Evolutionary conservation across 2,797 vertebrate species (phyloP).

Genomic region (Pseudochirops cupreus): DNA sequence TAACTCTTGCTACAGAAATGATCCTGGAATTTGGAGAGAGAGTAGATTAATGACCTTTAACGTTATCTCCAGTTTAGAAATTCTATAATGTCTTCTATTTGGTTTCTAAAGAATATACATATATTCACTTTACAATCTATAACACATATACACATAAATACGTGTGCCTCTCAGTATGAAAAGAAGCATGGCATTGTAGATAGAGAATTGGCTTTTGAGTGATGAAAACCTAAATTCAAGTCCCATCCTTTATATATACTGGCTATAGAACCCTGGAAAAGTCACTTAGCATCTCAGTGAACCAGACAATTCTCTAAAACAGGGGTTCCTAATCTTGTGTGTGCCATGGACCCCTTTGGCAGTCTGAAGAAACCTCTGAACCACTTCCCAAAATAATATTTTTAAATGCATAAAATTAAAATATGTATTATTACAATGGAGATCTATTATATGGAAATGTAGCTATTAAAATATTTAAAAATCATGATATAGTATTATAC

Average conservation of each 20-base stretch:
- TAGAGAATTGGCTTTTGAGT: no score
- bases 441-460: not conserved
- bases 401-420: not conserved
- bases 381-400: not conserved
- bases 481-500: not conserved
- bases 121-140: not conserved
- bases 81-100: not conserved
- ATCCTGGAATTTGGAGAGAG: not conserved
- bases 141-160: not conserved
- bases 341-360: not conserved
- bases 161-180: not conserved
- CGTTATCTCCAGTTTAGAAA: not conserved
- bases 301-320: not conserved
- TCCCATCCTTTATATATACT: not conserved
- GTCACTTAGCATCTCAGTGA: not conserved
- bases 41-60: not conserved
- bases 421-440: not conserved
- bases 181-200: no score
- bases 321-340: not conserved
- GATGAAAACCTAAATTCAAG: not conserved
- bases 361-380: not conserved
- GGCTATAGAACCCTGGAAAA: not conserved
- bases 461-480: not conserved
- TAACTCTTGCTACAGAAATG: not conserved
- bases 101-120: not conserved